These are phyloP conservation scores for Drosophila recens DNA, from an alignment of 2,888 invertebrate species.

Conservation along the genomic window DNA sequence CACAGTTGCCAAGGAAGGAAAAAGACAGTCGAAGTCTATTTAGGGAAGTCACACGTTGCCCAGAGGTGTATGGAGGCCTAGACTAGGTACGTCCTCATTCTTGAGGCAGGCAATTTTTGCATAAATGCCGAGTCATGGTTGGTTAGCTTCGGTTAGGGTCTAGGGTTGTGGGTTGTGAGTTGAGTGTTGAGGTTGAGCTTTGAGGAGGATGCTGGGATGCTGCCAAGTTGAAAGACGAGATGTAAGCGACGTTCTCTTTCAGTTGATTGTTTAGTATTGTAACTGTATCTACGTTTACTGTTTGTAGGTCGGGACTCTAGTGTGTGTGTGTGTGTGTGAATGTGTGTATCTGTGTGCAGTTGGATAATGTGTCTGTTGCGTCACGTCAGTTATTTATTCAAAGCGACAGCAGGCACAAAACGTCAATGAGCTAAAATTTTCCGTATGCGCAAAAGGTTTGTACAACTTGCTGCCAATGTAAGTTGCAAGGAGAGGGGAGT, in stretches of 20 bases:
- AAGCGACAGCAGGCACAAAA: conserved; percentile 82
- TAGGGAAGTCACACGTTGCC: conserved; percentile 32
- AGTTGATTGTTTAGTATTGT: conserved; percentile 69
- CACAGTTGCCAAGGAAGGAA: conserved; percentile 30
- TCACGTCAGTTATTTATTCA: conserved; percentile 80
- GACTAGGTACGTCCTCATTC: conserved; percentile 20
- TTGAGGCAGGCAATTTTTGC: conserved; percentile 62
- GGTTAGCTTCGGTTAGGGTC: conserved; percentile 43
- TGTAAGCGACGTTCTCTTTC: conserved; percentile 42
- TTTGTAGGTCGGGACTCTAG: conserved; percentile 9
- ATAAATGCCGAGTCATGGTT: conserved; percentile 60
- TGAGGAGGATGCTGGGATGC: conserved; percentile 42
- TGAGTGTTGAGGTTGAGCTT: conserved; percentile 6
- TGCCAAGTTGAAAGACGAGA: conserved; percentile 50
- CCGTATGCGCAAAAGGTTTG: conserved; percentile 65
- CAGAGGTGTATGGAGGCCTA: conserved; percentile 8
- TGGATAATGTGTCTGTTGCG: conserved; percentile 75
- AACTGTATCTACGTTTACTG: conserved; percentile 28
- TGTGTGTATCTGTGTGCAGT: conserved; percentile 34
- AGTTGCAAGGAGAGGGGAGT: conserved; percentile 6
- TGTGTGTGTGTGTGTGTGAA: conserved; percentile 4
- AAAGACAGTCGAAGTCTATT: conserved; percentile 59
- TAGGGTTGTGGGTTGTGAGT: neutral
- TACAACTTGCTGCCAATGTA: conserved; percentile 41
- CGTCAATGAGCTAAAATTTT: conserved; percentile 78